Base-by-base conservation (phyloP, 2,113 vertebrate genomes). In the Natator depressus region DNA sequence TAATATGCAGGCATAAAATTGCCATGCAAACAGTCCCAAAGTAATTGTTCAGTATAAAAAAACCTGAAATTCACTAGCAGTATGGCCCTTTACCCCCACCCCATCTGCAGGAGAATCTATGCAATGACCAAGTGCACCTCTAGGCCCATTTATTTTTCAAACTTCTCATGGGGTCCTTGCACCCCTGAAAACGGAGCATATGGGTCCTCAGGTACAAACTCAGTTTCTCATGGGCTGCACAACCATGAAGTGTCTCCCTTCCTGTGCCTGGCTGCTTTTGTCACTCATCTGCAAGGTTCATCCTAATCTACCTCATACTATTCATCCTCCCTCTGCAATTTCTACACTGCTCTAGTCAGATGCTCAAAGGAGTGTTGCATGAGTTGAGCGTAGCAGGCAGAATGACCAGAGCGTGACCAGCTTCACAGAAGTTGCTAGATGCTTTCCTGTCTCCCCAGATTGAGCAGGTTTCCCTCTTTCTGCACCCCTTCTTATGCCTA, bases 281-380 rank as follows among this genome's bases (percentile, higher is more conserved):
- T 42, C 19, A 35, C 25, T 7, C 51, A 84, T 65, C 29, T 12
- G 10, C 22, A 53, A 47, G 17, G 54, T 72, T 19, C n/a, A 38
- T 5, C 54, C 75, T 78, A 47, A 78, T 78, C 5, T 78, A 27
- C 25, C 11, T 29, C 38, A 47, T 6, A 7, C 38, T 46, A 31
- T 49, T 38, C 42, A 42, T 42, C 0, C 0, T 81, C 38, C 7
- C 31, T 46, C 57, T 5, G 12, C 6, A 42, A 59, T 85, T 80
- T 29, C 59, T 9, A 35, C 17, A 13, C 80, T 10, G 16, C 35
- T 78, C 10, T 16, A 27, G 20, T 78, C 22, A 27, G n/a, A 8
- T 8, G 20, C 80, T 38, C 62, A 72, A 50, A 59, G 62, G 89
- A 17, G 85, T 91, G 85, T 85, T 86, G 83, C n/a, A 55, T 35